These are phyloP conservation scores for Onychorhynchus coronatus DNA, from an alignment of 2,113 vertebrate species.

Conservation along the genomic window DNA sequence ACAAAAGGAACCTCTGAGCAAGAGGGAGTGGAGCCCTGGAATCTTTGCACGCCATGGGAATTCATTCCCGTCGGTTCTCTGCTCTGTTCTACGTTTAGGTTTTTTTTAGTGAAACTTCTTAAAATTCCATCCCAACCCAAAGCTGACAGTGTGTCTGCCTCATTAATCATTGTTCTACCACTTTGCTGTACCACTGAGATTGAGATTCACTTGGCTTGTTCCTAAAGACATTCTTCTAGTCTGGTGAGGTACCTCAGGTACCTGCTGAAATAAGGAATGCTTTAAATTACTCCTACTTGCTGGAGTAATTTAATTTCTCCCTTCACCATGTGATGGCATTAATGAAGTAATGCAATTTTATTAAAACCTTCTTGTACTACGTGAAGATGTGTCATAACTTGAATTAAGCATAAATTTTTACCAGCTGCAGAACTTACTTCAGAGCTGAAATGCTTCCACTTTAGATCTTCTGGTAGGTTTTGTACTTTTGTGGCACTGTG, in stretches of 20 bases:
- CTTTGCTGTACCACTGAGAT: not conserved
- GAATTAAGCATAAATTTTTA: not conserved
- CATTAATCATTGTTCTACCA: not conserved
- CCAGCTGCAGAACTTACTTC: not conserved
- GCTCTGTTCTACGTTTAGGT: not conserved
- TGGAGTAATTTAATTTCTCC: not conserved
- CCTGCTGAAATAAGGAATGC: not conserved
- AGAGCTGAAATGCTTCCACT: not conserved
- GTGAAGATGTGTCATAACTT: not conserved
- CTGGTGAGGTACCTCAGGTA: not conserved
- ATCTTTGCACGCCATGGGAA: not conserved
- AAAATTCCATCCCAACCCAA: not conserved
- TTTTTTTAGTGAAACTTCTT: not conserved
- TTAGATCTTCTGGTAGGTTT: not conserved
- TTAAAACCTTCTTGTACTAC: not conserved
- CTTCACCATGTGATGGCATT: not conserved
- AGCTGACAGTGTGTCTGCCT: not conserved
- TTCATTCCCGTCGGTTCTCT: not conserved
- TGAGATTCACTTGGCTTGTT: not conserved
- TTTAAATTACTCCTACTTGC: not conserved
- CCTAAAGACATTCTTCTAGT: not conserved
- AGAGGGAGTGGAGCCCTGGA: not conserved
- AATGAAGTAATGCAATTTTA: conserved; percentile 6
- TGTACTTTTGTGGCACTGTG: not conserved
- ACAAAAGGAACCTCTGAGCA: not conserved